Conservation (phyloP, 2,113 vertebrate species). For the Sphyrna mokarran region DNA sequence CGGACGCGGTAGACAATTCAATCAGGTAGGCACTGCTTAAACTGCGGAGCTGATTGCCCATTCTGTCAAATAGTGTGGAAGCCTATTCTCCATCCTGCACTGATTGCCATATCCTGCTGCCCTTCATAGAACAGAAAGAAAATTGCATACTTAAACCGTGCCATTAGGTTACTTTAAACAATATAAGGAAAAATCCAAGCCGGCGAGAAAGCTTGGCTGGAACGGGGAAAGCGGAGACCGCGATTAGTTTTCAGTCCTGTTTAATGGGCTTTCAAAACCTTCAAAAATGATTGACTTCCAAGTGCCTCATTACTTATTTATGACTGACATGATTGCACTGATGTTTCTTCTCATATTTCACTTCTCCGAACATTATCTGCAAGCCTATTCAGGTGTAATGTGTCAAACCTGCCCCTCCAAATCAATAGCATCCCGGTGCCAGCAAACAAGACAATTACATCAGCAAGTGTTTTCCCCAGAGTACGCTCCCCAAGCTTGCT, state of each 20-base stretch:
- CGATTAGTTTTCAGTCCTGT: not conserved
- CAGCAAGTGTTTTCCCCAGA: not conserved
- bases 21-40: conserved; percentile 60
- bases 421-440: not conserved
- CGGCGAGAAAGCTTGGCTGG: not conserved
- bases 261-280: conserved; percentile 10
- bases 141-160: not conserved
- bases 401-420: not conserved
- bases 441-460: not conserved
- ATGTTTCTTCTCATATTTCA: not conserved
- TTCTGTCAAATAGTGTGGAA: not conserved
- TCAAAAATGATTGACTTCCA: conserved; percentile 18
- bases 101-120: not conserved
- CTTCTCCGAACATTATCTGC: not conserved
- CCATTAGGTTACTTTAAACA: not conserved
- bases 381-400: not conserved
- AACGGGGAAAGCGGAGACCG: not conserved
- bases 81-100: not conserved
- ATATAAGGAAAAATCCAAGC: not conserved
- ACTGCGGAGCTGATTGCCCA: not conserved
- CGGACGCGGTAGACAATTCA: conserved; percentile 60
- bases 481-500: not conserved
- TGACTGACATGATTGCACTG: not conserved
- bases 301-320: conserved; percentile 6
- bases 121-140: not conserved